Percentiles rank a stretch among this genome's conserved stretches.
Conservation (phyloP, 1,140 invertebrate species). For the Drosophila pseudoobscura region DNA sequence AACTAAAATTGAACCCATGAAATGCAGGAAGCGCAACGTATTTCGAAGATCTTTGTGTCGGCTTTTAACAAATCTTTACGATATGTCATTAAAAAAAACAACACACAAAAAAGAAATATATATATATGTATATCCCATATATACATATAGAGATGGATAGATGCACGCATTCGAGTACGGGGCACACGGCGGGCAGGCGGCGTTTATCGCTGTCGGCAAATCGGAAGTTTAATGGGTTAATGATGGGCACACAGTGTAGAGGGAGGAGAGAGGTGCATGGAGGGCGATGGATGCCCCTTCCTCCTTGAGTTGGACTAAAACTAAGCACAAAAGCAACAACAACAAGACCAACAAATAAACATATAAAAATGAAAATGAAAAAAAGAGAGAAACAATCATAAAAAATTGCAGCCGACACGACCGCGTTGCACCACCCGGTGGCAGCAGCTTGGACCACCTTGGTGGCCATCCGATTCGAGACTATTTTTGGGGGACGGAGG, state of each 20-base stretch:
- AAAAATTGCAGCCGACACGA: constrained; percentile 76
- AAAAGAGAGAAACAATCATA: constrained; percentile 70
- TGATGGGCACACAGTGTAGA: constrained; percentile 56
- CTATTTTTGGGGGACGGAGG: constrained; percentile 13
- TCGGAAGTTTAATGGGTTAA: constrained; percentile 82
- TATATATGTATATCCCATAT: not conserved
- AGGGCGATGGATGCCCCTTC: not conserved
- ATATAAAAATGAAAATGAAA: constrained; percentile 55
- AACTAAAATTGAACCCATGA: constrained; percentile 61
- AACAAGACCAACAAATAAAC: constrained; percentile 69
- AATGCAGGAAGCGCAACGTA: constrained; percentile 70
- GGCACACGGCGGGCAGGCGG: constrained; percentile 23
- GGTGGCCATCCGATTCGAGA: constrained; percentile 37
- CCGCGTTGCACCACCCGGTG: constrained; percentile 72
- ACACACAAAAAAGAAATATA: constrained; percentile 29
- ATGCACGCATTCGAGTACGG: constrained; percentile 11
- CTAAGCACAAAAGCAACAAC: constrained; percentile 50
- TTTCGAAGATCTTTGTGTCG: constrained; percentile 69
- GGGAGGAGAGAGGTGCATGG: constrained; percentile 1
- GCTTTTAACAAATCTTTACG: constrained; percentile 81
- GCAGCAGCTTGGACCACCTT: constrained; percentile 70
- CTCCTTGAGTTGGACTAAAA: constrained; percentile 19
- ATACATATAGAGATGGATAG: constrained; percentile 9
- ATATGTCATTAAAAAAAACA: constrained; percentile 76
- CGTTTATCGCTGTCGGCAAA: constrained; percentile 82